Evolutionary conservation across 2,797 vertebrate genomes (phyloP), one percentile per base, ranked within the genome.

Genomic region (Salmo trutta): DNA sequence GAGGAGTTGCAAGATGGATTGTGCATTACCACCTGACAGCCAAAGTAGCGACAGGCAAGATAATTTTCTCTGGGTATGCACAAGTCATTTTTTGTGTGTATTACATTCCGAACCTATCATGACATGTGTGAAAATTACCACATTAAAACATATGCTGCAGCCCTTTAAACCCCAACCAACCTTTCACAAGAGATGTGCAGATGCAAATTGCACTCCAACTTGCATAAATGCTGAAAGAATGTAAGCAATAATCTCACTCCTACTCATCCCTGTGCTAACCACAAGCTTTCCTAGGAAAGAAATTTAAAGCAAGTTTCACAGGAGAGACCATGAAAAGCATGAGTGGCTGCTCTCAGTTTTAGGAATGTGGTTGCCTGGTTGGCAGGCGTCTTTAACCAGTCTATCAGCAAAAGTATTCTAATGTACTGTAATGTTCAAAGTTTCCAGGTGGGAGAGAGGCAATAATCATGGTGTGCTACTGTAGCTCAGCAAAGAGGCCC

Each of bases 161-260:
- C 79, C 75, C 51, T 85, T 86, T 83, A 78, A 84, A 19, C 29
- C 66, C 73, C 83, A 83, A 85, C 69, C 79, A 83, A 86, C 33
- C 73, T 79, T 77, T 75, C 17, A 78, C 84, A 87, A 90, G 89
- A 87, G 29, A 71, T 75, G 72, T 90, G 84, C 84, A 90, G 91
- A 85, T 85, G 82, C 71, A 78, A 92, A 83, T 82, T 88, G 82
- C 81, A 73, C 79, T 90, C 81, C 89, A 89, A 90, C 87, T 91
- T 90, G 86, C 89, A 91, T 85, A 81, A 89, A 90, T 84, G 80
- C 87, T 86, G 78, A 88, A 94, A 91, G 88, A 93, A 93, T 93
- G 91, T 93, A 76, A 84, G 89, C 88, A 91, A 89, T 92, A 91
- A 92, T 93, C 91, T 91, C 83, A 91, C 91, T 91, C 93, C 93